A percentile compares a stretch with the other conserved stretches of the same genome.
Evolutionary conservation across 2,797 vertebrate species (phyloP).

Genomic region (Vespertilio murinus): DNA sequence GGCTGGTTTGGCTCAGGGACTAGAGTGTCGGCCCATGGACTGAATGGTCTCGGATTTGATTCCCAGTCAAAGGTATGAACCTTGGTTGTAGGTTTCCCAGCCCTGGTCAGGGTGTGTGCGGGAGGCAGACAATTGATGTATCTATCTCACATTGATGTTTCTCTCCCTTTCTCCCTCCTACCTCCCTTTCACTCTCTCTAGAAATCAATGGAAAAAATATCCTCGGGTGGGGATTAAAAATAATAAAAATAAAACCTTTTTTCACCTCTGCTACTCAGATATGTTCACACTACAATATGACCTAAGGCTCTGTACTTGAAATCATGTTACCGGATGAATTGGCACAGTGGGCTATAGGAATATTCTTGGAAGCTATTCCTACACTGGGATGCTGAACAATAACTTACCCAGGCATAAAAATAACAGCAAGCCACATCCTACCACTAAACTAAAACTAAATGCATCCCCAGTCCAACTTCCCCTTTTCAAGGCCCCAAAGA

Average conservation of each 20-base stretch:
- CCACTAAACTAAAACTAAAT: neutral
- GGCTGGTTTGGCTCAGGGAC: too few relatives aligned
- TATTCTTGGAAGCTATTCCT: neutral
- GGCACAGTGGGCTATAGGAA: neutral
- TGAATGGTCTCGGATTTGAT: too few relatives aligned
- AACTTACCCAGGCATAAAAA: neutral
- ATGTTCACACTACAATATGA: neutral
- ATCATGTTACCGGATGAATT: neutral
- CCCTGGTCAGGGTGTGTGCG: too few relatives aligned
- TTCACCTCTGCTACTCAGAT: neutral
- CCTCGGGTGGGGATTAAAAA: too few relatives aligned
- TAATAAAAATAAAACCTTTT: neutral
- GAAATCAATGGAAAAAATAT: too few relatives aligned
- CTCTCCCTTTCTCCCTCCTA: too few relatives aligned
- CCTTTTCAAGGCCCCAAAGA: neutral
- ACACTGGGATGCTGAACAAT: neutral
- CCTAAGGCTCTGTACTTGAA: neutral
- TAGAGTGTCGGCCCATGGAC: too few relatives aligned
- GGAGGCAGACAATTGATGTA: too few relatives aligned
- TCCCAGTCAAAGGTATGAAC: too few relatives aligned
- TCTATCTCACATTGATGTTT: too few relatives aligned
- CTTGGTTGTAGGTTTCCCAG: too few relatives aligned
- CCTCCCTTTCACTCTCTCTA: too few relatives aligned
- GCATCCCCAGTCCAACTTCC: neutral
- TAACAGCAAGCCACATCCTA: neutral